These are phyloP conservation scores for Drosophila sordidula DNA, from an alignment of 2,888 invertebrate genomes.

Conservation along the genomic window DNA sequence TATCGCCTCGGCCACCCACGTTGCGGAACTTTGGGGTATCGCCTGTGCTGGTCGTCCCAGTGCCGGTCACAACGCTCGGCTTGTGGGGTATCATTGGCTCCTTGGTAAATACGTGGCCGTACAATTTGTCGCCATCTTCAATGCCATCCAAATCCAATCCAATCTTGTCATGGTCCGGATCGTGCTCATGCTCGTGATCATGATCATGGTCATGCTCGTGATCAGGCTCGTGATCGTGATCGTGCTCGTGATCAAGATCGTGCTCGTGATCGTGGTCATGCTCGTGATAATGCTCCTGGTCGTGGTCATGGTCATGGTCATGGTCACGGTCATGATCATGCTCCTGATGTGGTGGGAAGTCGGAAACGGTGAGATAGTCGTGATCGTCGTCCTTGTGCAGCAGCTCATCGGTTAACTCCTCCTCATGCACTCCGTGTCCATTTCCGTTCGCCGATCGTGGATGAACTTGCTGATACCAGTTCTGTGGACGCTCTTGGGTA, in stretches of 20 bases:
- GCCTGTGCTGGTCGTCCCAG: conserved; percentile 38
- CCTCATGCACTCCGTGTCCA: conserved; percentile 49
- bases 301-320: conserved; percentile 30
- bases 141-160: conserved; percentile 35
- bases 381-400: conserved; percentile 60
- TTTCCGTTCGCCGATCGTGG: conserved; percentile 30
- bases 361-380: conserved; percentile 74
- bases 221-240: conserved; percentile 2
- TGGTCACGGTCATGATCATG: conserved; percentile 25
- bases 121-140: conserved; percentile 57
- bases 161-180: conserved; percentile 13
- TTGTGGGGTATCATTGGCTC: conserved; percentile 71
- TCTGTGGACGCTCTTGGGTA: conserved; percentile 50
- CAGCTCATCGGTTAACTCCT: conserved; percentile 60
- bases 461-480: conserved; percentile 53
- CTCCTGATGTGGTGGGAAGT: conserved; percentile 74
- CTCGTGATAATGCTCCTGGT: conserved; percentile 13
- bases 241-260: conserved; percentile 15
- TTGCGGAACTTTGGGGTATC: conserved; percentile 76
- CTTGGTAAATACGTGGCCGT: conserved; percentile 75
- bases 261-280: conserved; percentile 17
- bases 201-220: conserved; percentile 19
- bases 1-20: conserved; percentile 78
- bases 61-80: conserved; percentile 39
- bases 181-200: conserved; percentile 40